Percentiles rank a stretch among this genome's conserved stretches.
These are phyloP conservation scores for Stylophora pistillata DNA, from an alignment of 64 coral and sea anemone species.

Conservation along the genomic window DNA sequence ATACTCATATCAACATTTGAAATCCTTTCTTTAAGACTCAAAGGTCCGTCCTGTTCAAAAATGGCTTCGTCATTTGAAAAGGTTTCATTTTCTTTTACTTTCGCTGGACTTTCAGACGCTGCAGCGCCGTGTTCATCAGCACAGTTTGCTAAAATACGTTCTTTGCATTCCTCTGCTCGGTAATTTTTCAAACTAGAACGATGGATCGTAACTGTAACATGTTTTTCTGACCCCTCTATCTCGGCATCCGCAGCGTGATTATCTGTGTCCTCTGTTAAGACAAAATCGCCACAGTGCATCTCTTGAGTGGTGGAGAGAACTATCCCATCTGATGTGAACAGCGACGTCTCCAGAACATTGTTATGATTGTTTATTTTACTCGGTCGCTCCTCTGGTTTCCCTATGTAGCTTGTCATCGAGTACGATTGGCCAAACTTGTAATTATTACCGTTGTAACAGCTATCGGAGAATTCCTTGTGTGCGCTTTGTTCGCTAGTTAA, in stretches of 20 bases:
- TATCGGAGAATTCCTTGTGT: not conserved
- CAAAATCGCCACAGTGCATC: not conserved
- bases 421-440: not conserved
- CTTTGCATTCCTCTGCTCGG: not conserved
- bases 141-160: not conserved
- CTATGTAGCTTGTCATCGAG: not conserved
- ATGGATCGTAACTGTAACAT: not conserved
- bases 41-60: not conserved
- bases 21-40: constrained; percentile 31
- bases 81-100: not conserved
- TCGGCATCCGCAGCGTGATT: not conserved
- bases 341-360: not conserved
- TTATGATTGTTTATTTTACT: constrained; percentile 6
- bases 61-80: not conserved
- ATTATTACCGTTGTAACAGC: not conserved
- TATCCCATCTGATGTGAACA: not conserved
- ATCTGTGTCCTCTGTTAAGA: not conserved
- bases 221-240: not conserved
- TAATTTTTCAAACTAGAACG: not conserved
- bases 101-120: not conserved
- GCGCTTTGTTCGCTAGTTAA: not conserved
- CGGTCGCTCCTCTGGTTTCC: not conserved
- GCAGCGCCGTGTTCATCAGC: not conserved
- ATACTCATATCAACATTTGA: constrained; percentile 31
- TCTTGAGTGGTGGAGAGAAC: not conserved